Conservation (phyloP, 2,888 invertebrate species). For the Chirona hameri region DNA sequence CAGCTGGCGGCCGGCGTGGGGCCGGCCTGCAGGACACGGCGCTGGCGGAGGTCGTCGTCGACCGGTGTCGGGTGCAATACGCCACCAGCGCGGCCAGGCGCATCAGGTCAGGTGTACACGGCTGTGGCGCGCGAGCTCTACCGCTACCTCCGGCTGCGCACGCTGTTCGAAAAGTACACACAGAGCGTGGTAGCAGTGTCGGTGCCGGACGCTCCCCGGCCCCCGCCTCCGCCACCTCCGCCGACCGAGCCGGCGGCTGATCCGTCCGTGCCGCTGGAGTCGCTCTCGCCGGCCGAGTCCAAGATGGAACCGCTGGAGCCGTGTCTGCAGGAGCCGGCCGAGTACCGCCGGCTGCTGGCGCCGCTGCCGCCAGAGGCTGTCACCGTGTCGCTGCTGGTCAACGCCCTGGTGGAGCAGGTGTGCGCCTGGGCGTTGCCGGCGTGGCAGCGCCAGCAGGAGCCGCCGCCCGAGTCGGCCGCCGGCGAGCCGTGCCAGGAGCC, state of each 20-base stretch:
- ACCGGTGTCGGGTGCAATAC: background rate
- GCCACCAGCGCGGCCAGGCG: background rate
- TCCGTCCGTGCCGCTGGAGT: background rate
- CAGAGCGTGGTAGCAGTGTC: background rate
- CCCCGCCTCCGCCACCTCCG: background rate
- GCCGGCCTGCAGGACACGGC: background rate
- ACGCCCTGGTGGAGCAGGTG: slow-evolving; percentile 26
- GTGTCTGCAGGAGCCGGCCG: background rate
- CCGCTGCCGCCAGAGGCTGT: background rate
- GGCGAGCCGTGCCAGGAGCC: background rate
- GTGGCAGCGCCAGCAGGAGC: background rate
- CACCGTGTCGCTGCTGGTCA: background rate
- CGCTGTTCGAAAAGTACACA: background rate
- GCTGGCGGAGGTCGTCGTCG: background rate
- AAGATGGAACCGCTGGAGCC: slow-evolving; percentile 5
- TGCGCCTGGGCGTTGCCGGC: background rate
- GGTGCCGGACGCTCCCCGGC: background rate
- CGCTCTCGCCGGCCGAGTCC: background rate
- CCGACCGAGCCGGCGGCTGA: background rate
- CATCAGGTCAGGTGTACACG: background rate
- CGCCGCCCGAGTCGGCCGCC: background rate
- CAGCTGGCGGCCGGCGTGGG: background rate
- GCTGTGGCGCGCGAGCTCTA: background rate
- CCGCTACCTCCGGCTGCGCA: background rate
- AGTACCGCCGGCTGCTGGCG: background rate